phyloP scores from a whole-genome alignment of 1,140 invertebrate genomes.

The Meloidogyne exigua region DNA sequence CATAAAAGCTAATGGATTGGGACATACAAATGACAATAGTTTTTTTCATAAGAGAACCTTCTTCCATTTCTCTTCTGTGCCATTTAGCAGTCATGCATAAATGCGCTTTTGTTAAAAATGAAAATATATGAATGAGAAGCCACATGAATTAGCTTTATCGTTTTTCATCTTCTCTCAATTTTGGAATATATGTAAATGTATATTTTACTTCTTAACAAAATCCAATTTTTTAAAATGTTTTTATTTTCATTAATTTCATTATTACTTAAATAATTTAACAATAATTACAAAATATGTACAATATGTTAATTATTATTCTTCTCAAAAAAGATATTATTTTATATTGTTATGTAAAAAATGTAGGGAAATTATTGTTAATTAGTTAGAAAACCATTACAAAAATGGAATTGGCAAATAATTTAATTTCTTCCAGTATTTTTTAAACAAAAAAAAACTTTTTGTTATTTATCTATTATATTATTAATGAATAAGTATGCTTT shows the following conservation, averaged over 20 bases:
- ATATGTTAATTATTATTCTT: no score
- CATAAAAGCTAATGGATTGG: not conserved
- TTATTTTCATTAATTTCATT: not conserved
- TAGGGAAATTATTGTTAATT: no score
- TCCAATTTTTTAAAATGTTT: not conserved
- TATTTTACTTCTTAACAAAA: not conserved
- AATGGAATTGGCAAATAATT: no score
- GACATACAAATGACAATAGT: not conserved
- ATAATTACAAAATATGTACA: no score
- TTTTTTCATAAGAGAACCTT: not conserved
- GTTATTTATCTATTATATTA: no score
- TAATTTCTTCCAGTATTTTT: no score
- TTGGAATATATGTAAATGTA: not conserved
- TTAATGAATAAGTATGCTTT: no score
- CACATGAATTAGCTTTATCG: not conserved
- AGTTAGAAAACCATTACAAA: no score
- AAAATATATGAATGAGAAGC: not conserved
- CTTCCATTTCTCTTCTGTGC: not conserved
- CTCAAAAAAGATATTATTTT: no score
- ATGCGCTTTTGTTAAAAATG: not conserved
- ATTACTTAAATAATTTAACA: no score
- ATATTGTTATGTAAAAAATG: no score
- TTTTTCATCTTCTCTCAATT: not conserved
- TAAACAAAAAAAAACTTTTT: no score
- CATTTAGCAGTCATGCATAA: not conserved